Evolutionary conservation across 2,797 vertebrate genomes (phyloP).

Genomic region (Hephaestus fuliginosus): DNA sequence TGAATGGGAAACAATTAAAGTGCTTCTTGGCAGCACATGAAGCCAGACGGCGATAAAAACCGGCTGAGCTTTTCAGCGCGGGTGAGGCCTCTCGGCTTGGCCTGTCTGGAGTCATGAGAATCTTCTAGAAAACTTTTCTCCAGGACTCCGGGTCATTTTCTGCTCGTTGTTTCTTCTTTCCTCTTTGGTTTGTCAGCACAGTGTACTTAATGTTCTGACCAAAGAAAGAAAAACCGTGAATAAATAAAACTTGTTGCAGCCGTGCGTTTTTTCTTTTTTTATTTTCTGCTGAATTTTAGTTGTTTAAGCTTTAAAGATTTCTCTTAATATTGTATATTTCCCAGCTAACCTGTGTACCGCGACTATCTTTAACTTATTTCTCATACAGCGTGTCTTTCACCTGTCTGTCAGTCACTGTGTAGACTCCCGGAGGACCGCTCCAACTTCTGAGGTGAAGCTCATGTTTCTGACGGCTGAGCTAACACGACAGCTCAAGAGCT

Average conservation of each 20-base stretch:
- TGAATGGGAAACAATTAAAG: constrained; percentile 78
- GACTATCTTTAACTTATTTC: background rate
- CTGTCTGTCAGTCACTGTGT: background rate
- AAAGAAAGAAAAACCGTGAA: background rate
- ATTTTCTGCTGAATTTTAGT: background rate
- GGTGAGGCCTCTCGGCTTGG: constrained; percentile 55
- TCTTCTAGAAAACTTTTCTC: constrained; percentile 39
- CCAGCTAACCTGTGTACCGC: too few species aligned
- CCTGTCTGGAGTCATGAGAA: constrained; percentile 57
- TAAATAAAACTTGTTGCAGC: too few species aligned
- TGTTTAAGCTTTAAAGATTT: background rate
- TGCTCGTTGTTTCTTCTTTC: constrained; percentile 13
- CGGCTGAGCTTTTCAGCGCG: constrained; percentile 55
- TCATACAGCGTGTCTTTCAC: background rate
- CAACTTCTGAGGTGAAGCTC: background rate
- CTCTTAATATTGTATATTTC: background rate
- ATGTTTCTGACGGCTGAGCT: background rate
- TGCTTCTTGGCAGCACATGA: constrained; percentile 72
- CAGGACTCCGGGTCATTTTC: constrained; percentile 3
- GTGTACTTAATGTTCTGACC: background rate
- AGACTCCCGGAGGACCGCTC: background rate
- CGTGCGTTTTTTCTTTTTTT: background rate
- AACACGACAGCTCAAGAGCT: background rate
- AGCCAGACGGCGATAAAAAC: constrained; percentile 69
- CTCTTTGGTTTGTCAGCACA: background rate